Evolutionary conservation across 1,140 invertebrate species (phyloP), one percentile per base, ranked within the genome.

Genomic region (Camponotus pennsylvanicus): DNA sequence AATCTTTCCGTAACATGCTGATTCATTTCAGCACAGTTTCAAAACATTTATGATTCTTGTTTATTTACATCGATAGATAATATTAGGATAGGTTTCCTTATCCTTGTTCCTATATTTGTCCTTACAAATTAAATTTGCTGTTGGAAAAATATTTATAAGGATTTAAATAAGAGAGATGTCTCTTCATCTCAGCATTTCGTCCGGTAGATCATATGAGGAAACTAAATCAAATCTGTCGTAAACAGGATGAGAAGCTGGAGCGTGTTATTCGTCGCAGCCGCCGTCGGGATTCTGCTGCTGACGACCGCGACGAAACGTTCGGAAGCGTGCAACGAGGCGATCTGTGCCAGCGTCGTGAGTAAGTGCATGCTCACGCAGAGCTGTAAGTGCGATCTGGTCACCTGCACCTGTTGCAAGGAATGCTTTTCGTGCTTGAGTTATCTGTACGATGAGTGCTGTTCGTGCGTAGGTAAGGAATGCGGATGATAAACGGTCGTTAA

Each of bases 301-400:
- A 45, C 73, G n/a, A 87, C 80, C 27, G 71, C 27, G 45, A 88
- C 67, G 27, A 88, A 89, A 15, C 87, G 88, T 67, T 90, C 91
- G 40, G 89, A 92, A 64, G 94, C 93, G 52, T 98, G 98, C 93
- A 98, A 99, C 94, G 98, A 99, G 95, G 98, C 98, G 15, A 97
- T 99, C 76, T 99, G 98, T 95, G 98, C 97, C 1, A 98, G 98
- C 92, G 97, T 99, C 37, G 99, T 99, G 5, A 99, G 98, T 93
- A 99, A 99, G 95, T 99, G 98, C 93, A 98, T 99, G 97, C 96
- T 99, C 52, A 99, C 98, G 18, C 98, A 99, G 92, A 98, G 98
- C 37, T 99, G 99, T 95, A 99, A 99, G 94, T 99, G 98, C 95
- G 98, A 99, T 93, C 95, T 98, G 89, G 94, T 94, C 86, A 97